phyloP scores from a whole-genome alignment of 2,797 vertebrate species.

The Coreius guichenoti region DNA sequence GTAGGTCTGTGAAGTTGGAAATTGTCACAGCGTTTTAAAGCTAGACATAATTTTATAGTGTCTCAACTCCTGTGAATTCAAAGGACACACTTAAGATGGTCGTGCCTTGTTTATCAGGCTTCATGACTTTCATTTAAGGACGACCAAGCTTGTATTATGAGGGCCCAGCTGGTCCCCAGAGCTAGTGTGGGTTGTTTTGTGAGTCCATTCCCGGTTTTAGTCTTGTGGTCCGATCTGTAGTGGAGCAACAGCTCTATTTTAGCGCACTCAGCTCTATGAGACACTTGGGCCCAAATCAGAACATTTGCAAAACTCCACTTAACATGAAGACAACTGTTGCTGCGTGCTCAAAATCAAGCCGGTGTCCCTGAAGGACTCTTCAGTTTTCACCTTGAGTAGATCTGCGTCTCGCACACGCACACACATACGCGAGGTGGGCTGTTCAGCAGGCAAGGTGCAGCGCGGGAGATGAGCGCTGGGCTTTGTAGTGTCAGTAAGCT shows the following conservation, averaged over 20 bases:
- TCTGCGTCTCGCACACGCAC: background rate
- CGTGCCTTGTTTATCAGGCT: constrained; percentile 11
- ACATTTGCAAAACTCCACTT: constrained; percentile 34
- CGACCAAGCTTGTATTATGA: constrained; percentile 31
- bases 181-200: constrained; percentile 30
- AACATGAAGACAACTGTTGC: constrained; percentile 46
- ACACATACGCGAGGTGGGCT: background rate
- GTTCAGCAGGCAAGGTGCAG: constrained; percentile 49
- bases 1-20: background rate
- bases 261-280: constrained; percentile 1
- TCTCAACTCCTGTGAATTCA: background rate
- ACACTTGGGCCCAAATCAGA: constrained; percentile 23
- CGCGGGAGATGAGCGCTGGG: constrained; percentile 6
- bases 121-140: constrained; percentile 23
- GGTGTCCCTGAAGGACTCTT: constrained; percentile 42
- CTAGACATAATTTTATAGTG: background rate
- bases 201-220: constrained; percentile 2
- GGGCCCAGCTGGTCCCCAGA: constrained; percentile 35
- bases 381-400: constrained; percentile 49
- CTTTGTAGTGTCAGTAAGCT: constrained; percentile 49
- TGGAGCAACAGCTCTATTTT: constrained; percentile 44
- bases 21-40: constrained; percentile 5
- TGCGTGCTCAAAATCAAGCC: constrained; percentile 31
- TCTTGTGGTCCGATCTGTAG: background rate
- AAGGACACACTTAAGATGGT: background rate